Conservation (phyloP, 2,797 vertebrate genomes). For the Gymnothorax javanicus region DNA sequence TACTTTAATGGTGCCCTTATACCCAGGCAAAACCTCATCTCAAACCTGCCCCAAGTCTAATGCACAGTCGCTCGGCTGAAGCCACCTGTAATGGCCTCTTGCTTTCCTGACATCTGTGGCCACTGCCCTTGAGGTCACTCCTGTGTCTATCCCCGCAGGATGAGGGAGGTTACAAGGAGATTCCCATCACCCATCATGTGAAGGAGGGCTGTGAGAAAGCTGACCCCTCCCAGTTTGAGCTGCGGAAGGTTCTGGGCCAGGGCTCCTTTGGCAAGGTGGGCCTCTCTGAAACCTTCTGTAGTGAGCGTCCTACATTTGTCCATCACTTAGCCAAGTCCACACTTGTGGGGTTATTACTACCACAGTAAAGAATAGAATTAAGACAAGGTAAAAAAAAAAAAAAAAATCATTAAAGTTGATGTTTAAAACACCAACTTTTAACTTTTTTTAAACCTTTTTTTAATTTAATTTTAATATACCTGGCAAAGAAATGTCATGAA, state of each 20-base stretch:
- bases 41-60: neutral
- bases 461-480: no score
- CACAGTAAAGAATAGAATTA: neutral
- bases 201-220: conserved; percentile 98
- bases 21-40: neutral
- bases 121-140: neutral
- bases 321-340: neutral
- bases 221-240: conserved; percentile 93
- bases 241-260: conserved; percentile 96
- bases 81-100: neutral
- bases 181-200: conserved; percentile 94
- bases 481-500: no score
- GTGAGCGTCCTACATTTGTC: neutral
- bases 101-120: neutral
- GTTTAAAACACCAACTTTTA: no score
- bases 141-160: conserved; percentile 69
- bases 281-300: neutral
- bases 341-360: neutral
- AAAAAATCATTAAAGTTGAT: no score
- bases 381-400: no score
- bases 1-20: neutral
- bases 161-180: conserved; percentile 91
- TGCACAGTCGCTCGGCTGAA: neutral
- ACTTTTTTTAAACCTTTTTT: no score
- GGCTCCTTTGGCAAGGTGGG: conserved; percentile 97